Base-by-base conservation (phyloP, 2,113 vertebrate species). In the Serinus canaria region DNA sequence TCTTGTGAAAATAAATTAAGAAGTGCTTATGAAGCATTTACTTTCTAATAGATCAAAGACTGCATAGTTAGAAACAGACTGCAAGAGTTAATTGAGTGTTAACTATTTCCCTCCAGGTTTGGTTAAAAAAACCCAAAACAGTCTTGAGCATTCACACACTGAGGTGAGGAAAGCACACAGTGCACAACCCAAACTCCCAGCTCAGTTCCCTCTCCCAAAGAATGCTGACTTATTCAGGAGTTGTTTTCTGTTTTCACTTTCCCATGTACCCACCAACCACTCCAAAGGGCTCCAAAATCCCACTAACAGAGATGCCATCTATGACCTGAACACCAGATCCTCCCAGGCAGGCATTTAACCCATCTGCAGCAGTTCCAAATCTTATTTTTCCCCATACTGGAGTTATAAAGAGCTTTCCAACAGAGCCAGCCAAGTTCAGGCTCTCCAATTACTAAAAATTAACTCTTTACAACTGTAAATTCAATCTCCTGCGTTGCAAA, bases 21-120 rank as follows among this genome's bases (percentile, higher is more conserved):
- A 69, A 56, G 23, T 33, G n/a, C 47, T 91, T 90, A 76, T n/a
- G 39, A 88, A 93, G 43, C 43, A 70, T 62, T 88, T 90, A 35
- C 28, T 87, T 90, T 43, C 33, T 35, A 83, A 62, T 3, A 74
- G n/a, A 76, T 35, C n/a, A 46, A 88, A 46, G 28, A 58, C 22
- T 76, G 44, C 37, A 37, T 3, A 62, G 68, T 7, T 53, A 30
- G 18, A 78, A 43, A 64, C 2, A 17, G 47, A n/a, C 19, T 44
- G 39, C 8, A 83, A 58, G 6, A 52, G 31, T 46, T 85, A 88
- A 46, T 43, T 50, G 21, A 49, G 62, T 58, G 16, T 53, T 89
- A 87, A 35, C 35, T n/a, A 33, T 59, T 70, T 80, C 43, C 67
- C 19, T 33, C 39, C 8, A 83, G 25, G 10, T 23, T 73, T 35